Percentiles rank a stretch among this genome's conserved stretches.
phyloP scores from a whole-genome alignment of 2,888 invertebrate species.

The Nephrotoma appendiculata region DNA sequence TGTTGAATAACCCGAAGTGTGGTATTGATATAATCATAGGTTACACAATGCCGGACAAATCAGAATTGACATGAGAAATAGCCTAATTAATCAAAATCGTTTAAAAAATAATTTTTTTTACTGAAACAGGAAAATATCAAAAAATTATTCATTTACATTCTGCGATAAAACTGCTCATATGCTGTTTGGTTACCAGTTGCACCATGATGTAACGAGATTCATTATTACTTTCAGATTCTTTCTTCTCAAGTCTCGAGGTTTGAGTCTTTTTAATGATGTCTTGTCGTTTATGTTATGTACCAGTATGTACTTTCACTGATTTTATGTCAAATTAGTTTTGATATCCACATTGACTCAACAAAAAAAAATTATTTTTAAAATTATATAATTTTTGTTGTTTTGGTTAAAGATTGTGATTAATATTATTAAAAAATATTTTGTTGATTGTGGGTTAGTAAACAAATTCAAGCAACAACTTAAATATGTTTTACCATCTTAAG shows the following conservation, averaged over 20 bases:
- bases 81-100: too few relatives aligned
- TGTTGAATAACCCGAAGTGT: too few relatives aligned
- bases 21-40: too few relatives aligned
- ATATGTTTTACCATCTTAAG: too few relatives aligned
- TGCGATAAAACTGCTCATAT: not conserved
- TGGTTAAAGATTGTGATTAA: not conserved
- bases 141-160: not conserved
- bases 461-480: too few relatives aligned
- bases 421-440: not conserved
- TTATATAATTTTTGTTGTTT: not conserved
- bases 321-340: not conserved
- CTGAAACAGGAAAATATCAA: too few relatives aligned
- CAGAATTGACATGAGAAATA: too few relatives aligned
- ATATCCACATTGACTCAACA: not conserved
- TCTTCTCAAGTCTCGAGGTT: not conserved
- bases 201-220: not conserved
- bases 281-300: not conserved
- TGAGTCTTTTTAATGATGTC: not conserved
- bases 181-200: not conserved
- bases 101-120: too few relatives aligned
- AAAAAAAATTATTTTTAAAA: not conserved
- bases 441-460: too few relatives aligned
- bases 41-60: too few relatives aligned
- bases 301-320: not conserved
- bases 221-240: not conserved